phyloP scores from a whole-genome alignment of 1,140 invertebrate genomes.

The Grapholita molesta region DNA sequence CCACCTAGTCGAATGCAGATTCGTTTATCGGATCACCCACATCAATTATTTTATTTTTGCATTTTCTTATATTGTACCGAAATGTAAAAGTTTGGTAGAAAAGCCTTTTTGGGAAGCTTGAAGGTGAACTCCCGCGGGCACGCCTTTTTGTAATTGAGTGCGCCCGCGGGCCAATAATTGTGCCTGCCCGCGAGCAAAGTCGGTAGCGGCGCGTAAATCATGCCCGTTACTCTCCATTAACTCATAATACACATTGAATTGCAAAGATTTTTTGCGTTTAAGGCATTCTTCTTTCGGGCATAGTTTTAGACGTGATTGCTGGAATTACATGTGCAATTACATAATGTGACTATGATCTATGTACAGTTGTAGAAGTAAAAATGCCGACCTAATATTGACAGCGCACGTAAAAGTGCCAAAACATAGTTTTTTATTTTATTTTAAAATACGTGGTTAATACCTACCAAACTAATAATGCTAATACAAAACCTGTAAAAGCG shows the following conservation, averaged over 20 bases:
- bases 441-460: too few species aligned
- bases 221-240: conserved; percentile 76
- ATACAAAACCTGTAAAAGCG: too few species aligned
- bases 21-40: conserved; percentile 62
- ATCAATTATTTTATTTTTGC: conserved; percentile 37
- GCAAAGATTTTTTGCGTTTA: conserved; percentile 49
- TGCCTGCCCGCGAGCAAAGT: conserved; percentile 50
- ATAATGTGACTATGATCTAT: too few species aligned
- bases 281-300: too few species aligned
- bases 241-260: conserved; percentile 75
- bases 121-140: conserved; percentile 66
- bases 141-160: conserved; percentile 75
- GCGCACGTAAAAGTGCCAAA: too few species aligned
- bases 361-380: too few species aligned
- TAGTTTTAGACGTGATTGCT: too few species aligned
- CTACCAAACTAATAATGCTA: too few species aligned
- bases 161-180: conserved; percentile 75
- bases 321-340: too few species aligned
- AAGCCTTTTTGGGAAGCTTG: conserved; percentile 37
- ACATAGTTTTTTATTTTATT: too few species aligned
- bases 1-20: conserved; percentile 64
- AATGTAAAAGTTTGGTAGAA: conserved; percentile 56
- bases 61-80: conserved; percentile 37
- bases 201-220: conserved; percentile 66
- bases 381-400: too few species aligned